Conservation (phyloP, 2,113 vertebrate genomes). For the Tyrannus savana region DNA sequence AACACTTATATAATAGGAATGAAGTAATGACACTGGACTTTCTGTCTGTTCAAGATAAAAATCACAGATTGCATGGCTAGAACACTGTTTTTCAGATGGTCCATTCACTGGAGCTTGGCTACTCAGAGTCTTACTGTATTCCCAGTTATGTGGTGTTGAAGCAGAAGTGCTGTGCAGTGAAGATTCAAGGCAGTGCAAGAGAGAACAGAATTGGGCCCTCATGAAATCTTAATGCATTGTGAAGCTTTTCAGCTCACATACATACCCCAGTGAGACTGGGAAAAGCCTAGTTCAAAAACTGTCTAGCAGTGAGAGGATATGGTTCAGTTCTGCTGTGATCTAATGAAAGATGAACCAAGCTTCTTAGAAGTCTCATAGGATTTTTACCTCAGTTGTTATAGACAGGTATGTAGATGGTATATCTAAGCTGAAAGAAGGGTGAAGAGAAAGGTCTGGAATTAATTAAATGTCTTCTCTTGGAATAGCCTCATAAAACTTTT, state of each 20-base stretch:
- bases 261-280: constrained; percentile 37
- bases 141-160: not conserved
- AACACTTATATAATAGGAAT: constrained; percentile 44
- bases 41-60: constrained; percentile 35
- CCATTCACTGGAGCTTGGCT: not conserved
- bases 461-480: not conserved
- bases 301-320: constrained; percentile 12
- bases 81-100: not conserved
- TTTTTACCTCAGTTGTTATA: constrained; percentile 27
- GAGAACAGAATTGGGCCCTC: constrained; percentile 52
- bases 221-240: constrained; percentile 55
- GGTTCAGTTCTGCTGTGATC: constrained; percentile 52
- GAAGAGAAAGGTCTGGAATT: not conserved
- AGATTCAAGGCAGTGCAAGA: not conserved
- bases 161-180: not conserved
- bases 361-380: constrained; percentile 35
- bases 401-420: constrained; percentile 7
- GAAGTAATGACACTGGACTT: constrained; percentile 11
- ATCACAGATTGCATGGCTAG: not conserved
- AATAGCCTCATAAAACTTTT: constrained; percentile 3
- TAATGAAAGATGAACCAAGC: constrained; percentile 40
- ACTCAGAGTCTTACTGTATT: not conserved
- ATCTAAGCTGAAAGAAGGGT: not conserved
- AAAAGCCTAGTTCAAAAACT: constrained; percentile 55
- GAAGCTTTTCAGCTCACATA: constrained; percentile 45